A percentile compares a stretch with the other conserved stretches of the same genome.
phyloP scores from a whole-genome alignment of 92 coral and sea anemone genomes.

The Phenganax stokvisi region DNA sequence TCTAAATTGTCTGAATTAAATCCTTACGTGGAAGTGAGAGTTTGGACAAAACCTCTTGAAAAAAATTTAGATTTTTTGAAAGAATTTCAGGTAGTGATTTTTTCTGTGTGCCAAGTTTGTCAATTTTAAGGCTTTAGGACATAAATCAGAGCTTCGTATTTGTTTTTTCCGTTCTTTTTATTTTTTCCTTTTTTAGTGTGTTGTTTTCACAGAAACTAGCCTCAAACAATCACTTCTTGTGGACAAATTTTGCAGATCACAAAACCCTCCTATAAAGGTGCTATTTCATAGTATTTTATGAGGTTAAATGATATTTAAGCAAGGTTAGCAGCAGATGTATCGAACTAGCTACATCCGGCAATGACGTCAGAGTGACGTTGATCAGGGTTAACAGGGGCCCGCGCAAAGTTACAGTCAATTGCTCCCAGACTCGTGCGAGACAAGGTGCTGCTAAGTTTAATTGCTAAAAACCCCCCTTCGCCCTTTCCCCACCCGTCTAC shows the following conservation, averaged over 20 bases:
- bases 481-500: too few relatives aligned
- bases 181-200: conserved; percentile 58
- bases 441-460: too few relatives aligned
- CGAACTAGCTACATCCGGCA: too few relatives aligned
- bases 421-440: too few relatives aligned
- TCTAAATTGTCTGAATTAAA: conserved; percentile 71
- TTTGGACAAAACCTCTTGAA: conserved; percentile 49
- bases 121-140: background rate
- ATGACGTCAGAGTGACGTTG: too few relatives aligned
- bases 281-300: background rate
- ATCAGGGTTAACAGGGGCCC: too few relatives aligned
- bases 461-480: too few relatives aligned
- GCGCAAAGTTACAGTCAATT: too few relatives aligned
- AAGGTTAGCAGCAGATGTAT: too few relatives aligned
- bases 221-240: conserved; percentile 55
- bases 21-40: conserved; percentile 84
- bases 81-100: conserved; percentile 67
- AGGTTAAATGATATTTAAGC: too few relatives aligned
- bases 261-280: conserved; percentile 81
- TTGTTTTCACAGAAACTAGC: conserved; percentile 73
- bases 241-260: conserved; percentile 70
- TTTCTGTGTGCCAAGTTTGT: background rate
- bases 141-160: background rate
- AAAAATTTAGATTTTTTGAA: conserved; percentile 57
- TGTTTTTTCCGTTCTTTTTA: background rate